Percentiles rank a stretch among this genome's conserved stretches.
Evolutionary conservation across 2,113 vertebrate species (phyloP).

Genomic region (Bujurquina vittata): DNA sequence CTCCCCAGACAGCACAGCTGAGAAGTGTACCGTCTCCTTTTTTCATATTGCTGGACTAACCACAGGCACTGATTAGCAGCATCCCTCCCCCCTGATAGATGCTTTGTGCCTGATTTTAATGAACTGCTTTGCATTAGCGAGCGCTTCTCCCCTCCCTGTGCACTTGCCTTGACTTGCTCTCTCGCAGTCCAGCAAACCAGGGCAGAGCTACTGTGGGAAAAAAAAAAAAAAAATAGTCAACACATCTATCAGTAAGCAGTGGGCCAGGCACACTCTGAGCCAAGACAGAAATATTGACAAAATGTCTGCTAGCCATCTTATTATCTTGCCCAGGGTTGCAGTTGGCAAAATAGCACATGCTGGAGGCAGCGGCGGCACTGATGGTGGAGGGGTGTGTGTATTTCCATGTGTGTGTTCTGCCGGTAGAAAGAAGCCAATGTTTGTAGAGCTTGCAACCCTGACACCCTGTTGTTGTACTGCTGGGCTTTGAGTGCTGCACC

Average conservation of each 20-base stretch:
- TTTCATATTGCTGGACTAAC: conserved; percentile 55
- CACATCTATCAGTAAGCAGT: conserved; percentile 77
- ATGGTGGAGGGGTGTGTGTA: conserved; percentile 8
- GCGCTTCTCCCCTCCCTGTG: conserved; percentile 39
- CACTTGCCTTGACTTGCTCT: conserved; percentile 63
- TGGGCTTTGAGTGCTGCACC: conserved; percentile 44
- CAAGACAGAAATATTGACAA: conserved; percentile 81
- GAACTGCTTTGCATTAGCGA: conserved; percentile 72
- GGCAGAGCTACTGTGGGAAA: conserved; percentile 35
- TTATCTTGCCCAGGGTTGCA: conserved; percentile 68
- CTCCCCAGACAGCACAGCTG: conserved; percentile 46
- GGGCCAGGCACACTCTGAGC: conserved; percentile 68
- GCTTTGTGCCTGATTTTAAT: conserved; percentile 72
- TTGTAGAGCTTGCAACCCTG: conserved; percentile 43
- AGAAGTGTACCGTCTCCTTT: conserved; percentile 36
- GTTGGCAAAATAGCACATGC: conserved; percentile 69
- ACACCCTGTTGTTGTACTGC: conserved; percentile 51
- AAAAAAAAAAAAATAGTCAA: conserved; percentile 64
- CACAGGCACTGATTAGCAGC: conserved; percentile 63
- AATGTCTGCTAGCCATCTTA: conserved; percentile 73
- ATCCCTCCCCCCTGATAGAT: conserved; percentile 53
- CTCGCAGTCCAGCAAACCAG: conserved; percentile 56
- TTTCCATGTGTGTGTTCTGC: conserved; percentile 35
- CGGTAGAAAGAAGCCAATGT: conserved; percentile 51
- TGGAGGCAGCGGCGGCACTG: conserved; percentile 46